Base-by-base conservation (phyloP, 2,888 invertebrate genomes). In the Cheilosia urbana region DNA sequence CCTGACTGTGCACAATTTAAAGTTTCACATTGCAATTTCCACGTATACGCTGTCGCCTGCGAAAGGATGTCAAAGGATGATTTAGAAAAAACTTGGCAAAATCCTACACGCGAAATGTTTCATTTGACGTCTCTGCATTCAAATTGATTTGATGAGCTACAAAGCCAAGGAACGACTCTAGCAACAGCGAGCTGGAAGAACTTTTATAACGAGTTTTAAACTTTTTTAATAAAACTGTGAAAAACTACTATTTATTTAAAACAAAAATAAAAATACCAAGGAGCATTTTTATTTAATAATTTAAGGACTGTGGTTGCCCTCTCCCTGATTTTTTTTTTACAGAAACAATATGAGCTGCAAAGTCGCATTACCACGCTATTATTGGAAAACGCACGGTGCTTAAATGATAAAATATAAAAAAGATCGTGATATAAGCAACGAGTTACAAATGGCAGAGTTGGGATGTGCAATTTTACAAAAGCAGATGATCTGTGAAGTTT, bases 371-470 rank as follows among this genome's bases (percentile, higher is more conserved):
- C 34, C 34, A 34, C 11, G 3, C 3, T 11, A 34, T 11, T 11
- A 4, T 37, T 37, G 37, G 37, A 13, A 9, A 37, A 37, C 37
- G 37, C 1, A 4, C 13, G 4, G 13, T 0, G 13, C 1, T 13
- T 37, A 13, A 13, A 11, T 13, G 4, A 13, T 37, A 13, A 4
- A 37, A 37, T 4, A 13, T 4, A 37, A 13, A 17, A 47, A 40
- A 27, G 19, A 60, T 19, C 71, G 40, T 71, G 60, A 60, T 17
- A 60, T 19, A n/a, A 71, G 37, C 71, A 71, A 60, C 58, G 58
- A 58, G 24, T 57, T 24, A 11, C 30, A 55, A 27, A 27, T 27
- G 17, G 24, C 24, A 40, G 7, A 13, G 17, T 34, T 11, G 6
- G 53, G n/a, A 3, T 17, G 11, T 40, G 37, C 53, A 21, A 30